Evolutionary conservation across 2,113 vertebrate genomes (phyloP).

Genomic region (Plectropomus leopardus): DNA sequence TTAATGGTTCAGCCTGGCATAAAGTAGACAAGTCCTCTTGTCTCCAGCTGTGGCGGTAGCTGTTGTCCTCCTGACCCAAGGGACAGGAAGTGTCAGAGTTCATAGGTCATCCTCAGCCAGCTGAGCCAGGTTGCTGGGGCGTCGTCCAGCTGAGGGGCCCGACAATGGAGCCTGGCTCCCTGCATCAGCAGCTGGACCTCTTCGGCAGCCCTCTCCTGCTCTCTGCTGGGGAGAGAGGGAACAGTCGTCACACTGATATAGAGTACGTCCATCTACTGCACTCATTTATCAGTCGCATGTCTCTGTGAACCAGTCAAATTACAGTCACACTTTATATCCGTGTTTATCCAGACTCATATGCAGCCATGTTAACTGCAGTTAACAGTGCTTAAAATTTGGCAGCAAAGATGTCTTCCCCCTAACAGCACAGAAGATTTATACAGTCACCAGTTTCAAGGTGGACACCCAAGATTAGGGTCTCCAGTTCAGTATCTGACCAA

Average conservation of each 20-base stretch:
- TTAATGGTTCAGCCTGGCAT: constrained; percentile 42
- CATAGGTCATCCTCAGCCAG: constrained; percentile 92
- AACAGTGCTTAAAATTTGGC: too few species aligned
- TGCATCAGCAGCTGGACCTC: constrained; percentile 65
- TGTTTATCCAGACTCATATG: too few species aligned
- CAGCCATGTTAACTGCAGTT: too few species aligned
- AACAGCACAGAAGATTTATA: too few species aligned
- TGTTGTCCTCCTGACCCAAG: constrained; percentile 42
- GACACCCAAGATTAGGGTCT: too few species aligned
- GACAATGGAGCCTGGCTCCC: constrained; percentile 54
- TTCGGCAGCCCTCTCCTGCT: constrained; percentile 76
- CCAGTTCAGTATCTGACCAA: too few species aligned
- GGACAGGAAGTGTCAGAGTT: constrained; percentile 54
- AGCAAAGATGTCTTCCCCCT: too few species aligned
- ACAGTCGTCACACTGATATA: constrained; percentile 26
- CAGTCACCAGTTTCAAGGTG: too few species aligned
- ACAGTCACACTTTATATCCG: too few species aligned
- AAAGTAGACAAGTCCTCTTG: constrained; percentile 35
- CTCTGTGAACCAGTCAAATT: too few species aligned
- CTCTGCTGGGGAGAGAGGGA: constrained; percentile 73
- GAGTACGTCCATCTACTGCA: background rate
- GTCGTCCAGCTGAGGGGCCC: constrained; percentile 71
- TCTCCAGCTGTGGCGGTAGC: constrained; percentile 48
- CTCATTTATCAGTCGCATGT: background rate
- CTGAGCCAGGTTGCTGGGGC: constrained; percentile 87